phyloP scores from a whole-genome alignment of 1,140 invertebrate species.

The Drosophila setifemur region DNA sequence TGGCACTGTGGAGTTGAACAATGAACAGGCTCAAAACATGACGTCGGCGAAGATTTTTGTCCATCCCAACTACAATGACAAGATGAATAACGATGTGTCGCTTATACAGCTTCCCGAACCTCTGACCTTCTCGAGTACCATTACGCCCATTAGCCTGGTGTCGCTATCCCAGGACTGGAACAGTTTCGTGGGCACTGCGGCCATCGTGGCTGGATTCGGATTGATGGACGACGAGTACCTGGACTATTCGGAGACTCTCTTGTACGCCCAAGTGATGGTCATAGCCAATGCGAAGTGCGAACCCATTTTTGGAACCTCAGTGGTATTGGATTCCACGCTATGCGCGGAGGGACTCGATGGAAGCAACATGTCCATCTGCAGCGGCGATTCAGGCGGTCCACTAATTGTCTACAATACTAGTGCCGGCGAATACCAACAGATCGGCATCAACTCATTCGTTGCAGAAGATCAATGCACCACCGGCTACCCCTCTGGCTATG shows the following conservation, averaged over 20 bases:
- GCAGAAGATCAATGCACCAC: constrained; percentile 70
- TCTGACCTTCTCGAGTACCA: constrained; percentile 71
- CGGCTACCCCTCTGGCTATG: constrained; percentile 72
- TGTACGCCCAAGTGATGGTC: constrained; percentile 65
- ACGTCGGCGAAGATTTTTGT: constrained; percentile 74
- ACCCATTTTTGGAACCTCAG: constrained; percentile 29
- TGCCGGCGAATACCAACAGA: constrained; percentile 51
- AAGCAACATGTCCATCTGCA: constrained; percentile 72
- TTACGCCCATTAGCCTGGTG: constrained; percentile 67
- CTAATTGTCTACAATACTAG: constrained; percentile 34
- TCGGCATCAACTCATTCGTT: constrained; percentile 80
- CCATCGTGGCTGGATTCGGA: constrained; percentile 63
- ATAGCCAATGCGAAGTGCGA: constrained; percentile 56
- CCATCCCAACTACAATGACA: constrained; percentile 82
- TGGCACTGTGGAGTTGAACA: constrained; percentile 82
- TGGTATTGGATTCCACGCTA: constrained; percentile 54
- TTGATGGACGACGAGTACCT: constrained; percentile 67
- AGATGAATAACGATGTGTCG: constrained; percentile 84
- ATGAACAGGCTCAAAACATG: constrained; percentile 62
- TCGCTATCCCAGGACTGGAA: constrained; percentile 12
- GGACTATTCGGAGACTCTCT: constrained; percentile 55
- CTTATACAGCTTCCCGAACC: constrained; percentile 83
- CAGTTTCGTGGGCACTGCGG: constrained; percentile 54
- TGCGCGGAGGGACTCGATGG: constrained; percentile 53
- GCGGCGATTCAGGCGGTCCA: constrained; percentile 74